These are phyloP conservation scores for Beroe forskalii DNA, from an alignment of 37 sponge, comb jelly and placozoan genomes.

Conservation along the genomic window DNA sequence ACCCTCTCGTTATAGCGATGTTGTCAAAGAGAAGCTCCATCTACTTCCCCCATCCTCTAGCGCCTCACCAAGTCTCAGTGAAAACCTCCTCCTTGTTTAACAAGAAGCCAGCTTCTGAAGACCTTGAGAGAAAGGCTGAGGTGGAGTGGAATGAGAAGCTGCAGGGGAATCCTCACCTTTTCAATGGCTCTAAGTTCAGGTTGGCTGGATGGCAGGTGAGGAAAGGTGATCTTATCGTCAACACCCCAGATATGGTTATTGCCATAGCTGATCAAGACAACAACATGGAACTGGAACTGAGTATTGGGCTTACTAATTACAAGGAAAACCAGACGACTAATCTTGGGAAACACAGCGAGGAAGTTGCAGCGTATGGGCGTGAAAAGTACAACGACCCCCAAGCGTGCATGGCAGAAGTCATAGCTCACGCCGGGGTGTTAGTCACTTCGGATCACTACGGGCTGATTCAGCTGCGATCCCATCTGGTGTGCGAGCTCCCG, in stretches of 20 bases:
- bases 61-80: background rate
- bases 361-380: background rate
- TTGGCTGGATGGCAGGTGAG: constrained; percentile 2
- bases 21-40: too few species aligned
- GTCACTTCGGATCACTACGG: background rate
- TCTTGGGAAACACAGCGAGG: background rate
- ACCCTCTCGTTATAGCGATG: too few species aligned
- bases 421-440: constrained; percentile 13
- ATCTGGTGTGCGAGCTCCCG: background rate
- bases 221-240: background rate
- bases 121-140: background rate
- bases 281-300: background rate
- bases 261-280: background rate
- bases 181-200: constrained; percentile 45
- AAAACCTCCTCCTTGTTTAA: background rate
- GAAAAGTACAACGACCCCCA: background rate
- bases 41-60: constrained; percentile 23
- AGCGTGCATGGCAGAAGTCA: constrained; percentile 45
- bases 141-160: background rate
- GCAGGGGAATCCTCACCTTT: constrained; percentile 19
- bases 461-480: constrained; percentile 17
- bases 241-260: background rate
- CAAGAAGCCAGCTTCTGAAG: background rate
- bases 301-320: constrained; percentile 26
- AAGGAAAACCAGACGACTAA: constrained; percentile 3